Percentiles rank a stretch among this genome's conserved stretches.
phyloP scores from a whole-genome alignment of 2,113 vertebrate species.

The Tachuris rubrigastra region DNA sequence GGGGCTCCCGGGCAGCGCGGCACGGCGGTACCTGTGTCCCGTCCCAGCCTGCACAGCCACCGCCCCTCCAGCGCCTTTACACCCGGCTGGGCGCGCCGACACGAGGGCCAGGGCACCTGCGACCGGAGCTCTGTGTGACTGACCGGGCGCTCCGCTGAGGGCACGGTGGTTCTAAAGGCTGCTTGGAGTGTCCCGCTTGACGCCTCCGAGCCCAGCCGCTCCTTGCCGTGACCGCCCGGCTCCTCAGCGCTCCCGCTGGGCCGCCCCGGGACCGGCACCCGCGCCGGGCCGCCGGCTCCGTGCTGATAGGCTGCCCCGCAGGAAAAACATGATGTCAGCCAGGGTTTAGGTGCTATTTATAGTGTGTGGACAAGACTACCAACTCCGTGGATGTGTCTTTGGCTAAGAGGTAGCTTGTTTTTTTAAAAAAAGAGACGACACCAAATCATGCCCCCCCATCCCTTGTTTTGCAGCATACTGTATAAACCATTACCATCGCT shows the following conservation, averaged over 20 bases:
- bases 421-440: neutral
- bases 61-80: neutral
- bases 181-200: neutral
- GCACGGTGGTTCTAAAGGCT: accelerated
- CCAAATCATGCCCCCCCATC: accelerated
- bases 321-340: neutral
- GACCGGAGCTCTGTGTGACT: neutral
- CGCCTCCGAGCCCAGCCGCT: neutral
- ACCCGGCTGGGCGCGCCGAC: neutral
- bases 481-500: neutral
- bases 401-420: neutral
- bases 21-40: accelerated
- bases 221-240: neutral
- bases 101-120: neutral
- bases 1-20: neutral
- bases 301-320: neutral
- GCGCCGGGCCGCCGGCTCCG: neutral
- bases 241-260: neutral
- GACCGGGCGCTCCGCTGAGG: neutral
- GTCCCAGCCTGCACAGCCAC: neutral
- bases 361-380: neutral
- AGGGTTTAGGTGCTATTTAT: neutral
- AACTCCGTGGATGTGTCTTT: neutral
- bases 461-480: neutral
- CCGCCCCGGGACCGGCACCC: neutral